Base-by-base conservation (phyloP, 1,140 invertebrate genomes). In the Sinella curviseta region DNA sequence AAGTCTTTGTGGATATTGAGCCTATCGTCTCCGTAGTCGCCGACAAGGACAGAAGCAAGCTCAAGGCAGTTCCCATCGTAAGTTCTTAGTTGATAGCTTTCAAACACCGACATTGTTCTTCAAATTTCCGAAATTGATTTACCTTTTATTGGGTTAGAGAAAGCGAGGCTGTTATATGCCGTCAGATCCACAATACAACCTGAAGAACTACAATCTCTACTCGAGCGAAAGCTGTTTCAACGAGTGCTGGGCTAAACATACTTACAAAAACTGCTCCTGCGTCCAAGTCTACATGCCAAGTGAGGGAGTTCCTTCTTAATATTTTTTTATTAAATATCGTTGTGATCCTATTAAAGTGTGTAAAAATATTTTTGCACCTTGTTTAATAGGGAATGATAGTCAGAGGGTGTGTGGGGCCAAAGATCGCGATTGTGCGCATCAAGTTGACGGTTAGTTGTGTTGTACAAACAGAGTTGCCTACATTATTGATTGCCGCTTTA, bases 161-260 rank as follows among this genome's bases (percentile, higher is more conserved):
- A 92, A 93, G 84, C 87, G 93, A n/a, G 34, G 73, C 1, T 83
- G 83, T 36, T 83, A 83, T 39, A 81, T 82, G 16, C 8, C 39
- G 39, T 4, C 80, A 82, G 65, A 70, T 31, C 8, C n/a, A 17
- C 26, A 35, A 57, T n/a, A n/a, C n/a, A n/a, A n/a, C n/a, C 34
- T 83, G 36, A 67, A 48, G n/a, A 81, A 70, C 57, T 83, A 83
- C 30, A 54, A 80, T 0, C 82, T 82, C 31, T 83, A 83, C 76
- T 80, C 77, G 8, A 0, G 65, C 1, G 70, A 79, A 26, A 83
- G 82, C 36, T 83, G 83, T 36, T n/a, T 81, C n/a, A 78, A 82
- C 30, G 83, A 83, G 39, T 82, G 79, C 54, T 77, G 79, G 28
- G 79, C 81, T n/a, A 60, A 79, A 35, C 31, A 31, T 4, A 80